Evolutionary conservation across 2,113 vertebrate genomes (phyloP).

Genomic region (Cyprinodon variegatus): DNA sequence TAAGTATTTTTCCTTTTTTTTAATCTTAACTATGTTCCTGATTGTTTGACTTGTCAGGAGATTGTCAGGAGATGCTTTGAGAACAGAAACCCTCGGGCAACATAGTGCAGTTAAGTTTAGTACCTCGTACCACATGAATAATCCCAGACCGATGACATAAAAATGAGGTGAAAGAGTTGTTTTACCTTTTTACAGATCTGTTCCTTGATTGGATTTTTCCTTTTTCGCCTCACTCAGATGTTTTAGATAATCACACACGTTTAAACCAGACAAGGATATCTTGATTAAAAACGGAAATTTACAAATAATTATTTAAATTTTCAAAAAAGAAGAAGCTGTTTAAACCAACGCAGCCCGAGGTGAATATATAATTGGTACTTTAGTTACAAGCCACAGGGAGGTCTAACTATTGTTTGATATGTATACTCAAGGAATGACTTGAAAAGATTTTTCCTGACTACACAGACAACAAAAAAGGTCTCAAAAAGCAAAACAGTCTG

Average conservation of each 20-base stretch:
- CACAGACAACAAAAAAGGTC: neutral
- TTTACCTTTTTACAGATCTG: neutral
- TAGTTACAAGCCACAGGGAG: neutral
- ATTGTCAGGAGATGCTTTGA: slow-evolving; percentile 50
- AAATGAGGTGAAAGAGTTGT: neutral
- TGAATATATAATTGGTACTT: neutral
- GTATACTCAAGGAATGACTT: neutral
- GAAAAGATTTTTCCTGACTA: neutral
- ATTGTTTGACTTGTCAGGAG: slow-evolving; percentile 52
- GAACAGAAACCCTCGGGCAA: slow-evolving; percentile 64
- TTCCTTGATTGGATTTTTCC: neutral
- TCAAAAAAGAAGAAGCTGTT: neutral
- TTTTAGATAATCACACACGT: neutral
- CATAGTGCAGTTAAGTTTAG: slow-evolving; percentile 51
- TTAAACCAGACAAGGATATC: neutral
- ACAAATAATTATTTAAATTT: neutral
- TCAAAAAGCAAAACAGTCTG: neutral
- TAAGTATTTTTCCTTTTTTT: no score
- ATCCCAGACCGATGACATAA: slow-evolving; percentile 50
- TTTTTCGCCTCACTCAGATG: neutral
- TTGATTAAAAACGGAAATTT: neutral
- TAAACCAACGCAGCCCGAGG: neutral
- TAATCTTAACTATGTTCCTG: slow-evolving; percentile 32
- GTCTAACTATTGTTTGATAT: neutral
- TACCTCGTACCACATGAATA: slow-evolving; percentile 39